Base-by-base conservation (phyloP, 2,888 invertebrate species). In the Agrotis segetum region DNA sequence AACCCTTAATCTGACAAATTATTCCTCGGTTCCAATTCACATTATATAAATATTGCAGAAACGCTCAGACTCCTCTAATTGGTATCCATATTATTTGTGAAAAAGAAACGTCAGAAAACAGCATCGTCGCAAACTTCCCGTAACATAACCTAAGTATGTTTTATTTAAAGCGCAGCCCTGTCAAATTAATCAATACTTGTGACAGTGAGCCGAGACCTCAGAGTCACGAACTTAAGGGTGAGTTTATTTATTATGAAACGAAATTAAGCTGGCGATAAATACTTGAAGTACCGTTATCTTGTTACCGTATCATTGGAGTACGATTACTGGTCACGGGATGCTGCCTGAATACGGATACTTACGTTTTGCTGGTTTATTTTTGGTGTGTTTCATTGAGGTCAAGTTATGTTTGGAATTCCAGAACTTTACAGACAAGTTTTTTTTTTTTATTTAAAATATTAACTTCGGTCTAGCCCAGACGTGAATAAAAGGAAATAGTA, bases 221-320 rank as follows among this genome's bases (percentile, higher is more conserved):
- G 65, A 71, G 66, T 73, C 70, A 72, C 87, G 88, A 91, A 83
- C 87, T 89, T 91, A 90, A 88, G 90, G 89, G 79, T 90, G 87
- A 77, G 55, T 84, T 71, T 92, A 92, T 90, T 92, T 92, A 91
- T 91, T 85, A 81, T 79, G 83, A 84, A 79, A 77, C 61, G 79
- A 88, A 89, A 87, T 86, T 86, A 88, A 87, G 83, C 81, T 87
- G 88, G 89, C 86, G 87, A 92, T 94, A 94, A 94, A 95, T 94
- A 94, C 84, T 86, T 62, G 46, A 59, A 73, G 89, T 93, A 92
- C 94, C 94, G 94, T 91, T 88, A 92, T 90, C 88, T 88, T 85
- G 87, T 90, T 91, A 89, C 91, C 90, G 89, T 90, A 90, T 92
- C 91, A 92, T 85, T 87, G 88, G 85, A 86, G 87, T 87, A 81